These are phyloP conservation scores for Spea multiplicata DNA, from an alignment of 2,113 vertebrate species.

Conservation along the genomic window DNA sequence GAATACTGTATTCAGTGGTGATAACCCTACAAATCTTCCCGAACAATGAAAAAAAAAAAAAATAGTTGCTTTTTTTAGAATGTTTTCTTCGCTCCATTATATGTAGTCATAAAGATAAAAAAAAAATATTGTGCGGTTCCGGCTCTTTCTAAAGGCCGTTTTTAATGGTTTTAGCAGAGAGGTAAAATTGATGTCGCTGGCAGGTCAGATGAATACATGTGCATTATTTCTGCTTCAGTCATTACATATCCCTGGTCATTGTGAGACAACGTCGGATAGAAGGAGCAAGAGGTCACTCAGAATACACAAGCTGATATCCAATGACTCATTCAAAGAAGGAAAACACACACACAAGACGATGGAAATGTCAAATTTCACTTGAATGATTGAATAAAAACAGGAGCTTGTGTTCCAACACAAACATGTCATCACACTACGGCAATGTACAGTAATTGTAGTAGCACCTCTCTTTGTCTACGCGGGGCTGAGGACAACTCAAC, in stretches of 20 bases:
- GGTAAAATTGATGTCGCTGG: slow-evolving; percentile 23
- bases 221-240: slow-evolving; percentile 33
- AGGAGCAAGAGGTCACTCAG: slow-evolving; percentile 31
- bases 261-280: background rate
- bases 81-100: background rate
- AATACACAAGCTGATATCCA: slow-evolving; percentile 35
- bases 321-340: slow-evolving; percentile 30
- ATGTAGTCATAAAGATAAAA: background rate
- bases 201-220: slow-evolving; percentile 12
- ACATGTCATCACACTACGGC: background rate
- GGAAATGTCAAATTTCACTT: slow-evolving; percentile 39
- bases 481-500: slow-evolving; percentile 6
- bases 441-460: background rate
- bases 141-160: background rate
- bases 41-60: background rate
- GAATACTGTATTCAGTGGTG: background rate
- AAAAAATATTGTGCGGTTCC: background rate
- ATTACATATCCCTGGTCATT: slow-evolving; percentile 8
- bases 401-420: slow-evolving; percentile 4
- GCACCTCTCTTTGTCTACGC: background rate
- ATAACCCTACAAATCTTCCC: background rate
- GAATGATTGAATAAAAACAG: background rate
- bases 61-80: too few species aligned
- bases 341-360: background rate
- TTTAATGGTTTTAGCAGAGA: slow-evolving; percentile 3